These are phyloP conservation scores for Tetragonula carbonaria DNA, from an alignment of 2,888 invertebrate genomes.

Conservation along the genomic window DNA sequence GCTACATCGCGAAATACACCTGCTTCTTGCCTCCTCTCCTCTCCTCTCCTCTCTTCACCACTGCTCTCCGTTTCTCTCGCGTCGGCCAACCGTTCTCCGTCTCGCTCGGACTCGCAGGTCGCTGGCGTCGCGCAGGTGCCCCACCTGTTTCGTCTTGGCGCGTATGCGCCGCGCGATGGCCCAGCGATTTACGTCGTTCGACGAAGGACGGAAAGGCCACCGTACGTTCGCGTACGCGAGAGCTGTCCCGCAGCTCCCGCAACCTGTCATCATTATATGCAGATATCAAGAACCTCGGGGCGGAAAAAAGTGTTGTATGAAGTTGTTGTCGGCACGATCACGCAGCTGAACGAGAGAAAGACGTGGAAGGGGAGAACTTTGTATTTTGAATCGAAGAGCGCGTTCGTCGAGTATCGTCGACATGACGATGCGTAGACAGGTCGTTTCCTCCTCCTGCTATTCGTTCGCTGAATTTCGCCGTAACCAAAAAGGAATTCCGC, in stretches of 20 bases:
- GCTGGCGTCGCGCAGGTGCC: slow-evolving; percentile 80
- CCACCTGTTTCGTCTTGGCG: slow-evolving; percentile 80
- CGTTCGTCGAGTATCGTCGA: background rate
- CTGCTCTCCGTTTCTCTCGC: slow-evolving; percentile 17
- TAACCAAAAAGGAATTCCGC: slow-evolving; percentile 34
- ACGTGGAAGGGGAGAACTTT: background rate
- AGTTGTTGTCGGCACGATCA: slow-evolving; percentile 47
- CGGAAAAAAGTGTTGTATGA: slow-evolving; percentile 58
- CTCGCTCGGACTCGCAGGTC: slow-evolving; percentile 65
- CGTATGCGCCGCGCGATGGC: slow-evolving; percentile 58
- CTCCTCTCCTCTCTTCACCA: slow-evolving; percentile 8
- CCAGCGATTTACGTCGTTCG: slow-evolving; percentile 70
- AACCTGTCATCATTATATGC: slow-evolving; percentile 62
- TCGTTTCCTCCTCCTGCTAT: background rate
- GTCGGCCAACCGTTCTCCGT: slow-evolving; percentile 12
- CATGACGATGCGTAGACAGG: background rate
- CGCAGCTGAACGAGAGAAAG: slow-evolving; percentile 39
- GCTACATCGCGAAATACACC: slow-evolving; percentile 80
- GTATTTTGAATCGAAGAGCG: background rate
- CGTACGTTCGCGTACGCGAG: slow-evolving; percentile 38
- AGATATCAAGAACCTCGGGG: slow-evolving; percentile 44
- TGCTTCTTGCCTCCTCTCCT: slow-evolving; percentile 68
- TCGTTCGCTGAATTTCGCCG: slow-evolving; percentile 49
- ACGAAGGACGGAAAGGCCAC: slow-evolving; percentile 51
- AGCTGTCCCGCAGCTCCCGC: slow-evolving; percentile 27